Evolutionary conservation across 92 coral and sea anemone species (phyloP).

Genomic region (Chrysogorgia sp.): DNA sequence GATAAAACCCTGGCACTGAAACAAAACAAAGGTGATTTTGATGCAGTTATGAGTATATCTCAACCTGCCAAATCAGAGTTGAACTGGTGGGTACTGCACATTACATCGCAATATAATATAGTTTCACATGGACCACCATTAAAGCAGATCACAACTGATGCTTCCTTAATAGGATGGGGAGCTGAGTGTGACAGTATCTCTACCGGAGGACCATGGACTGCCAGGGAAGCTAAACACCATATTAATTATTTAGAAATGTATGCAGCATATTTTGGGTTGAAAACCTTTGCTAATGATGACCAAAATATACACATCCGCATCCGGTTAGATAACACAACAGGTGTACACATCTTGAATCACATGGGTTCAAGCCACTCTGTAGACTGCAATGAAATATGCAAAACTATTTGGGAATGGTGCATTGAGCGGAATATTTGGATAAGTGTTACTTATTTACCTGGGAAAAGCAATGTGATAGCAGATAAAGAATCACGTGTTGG

Average conservation of each 20-base stretch:
- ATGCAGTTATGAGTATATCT: conserved; percentile 45
- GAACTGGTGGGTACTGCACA: conserved; percentile 17
- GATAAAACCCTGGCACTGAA: conserved; percentile 58
- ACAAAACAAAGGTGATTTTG: conserved; percentile 55
- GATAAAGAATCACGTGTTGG: too few relatives aligned
- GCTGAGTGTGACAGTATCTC: conserved; percentile 38
- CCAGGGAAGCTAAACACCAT: conserved; percentile 25
- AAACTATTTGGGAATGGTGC: conserved; percentile 15
- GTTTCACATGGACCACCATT: background rate
- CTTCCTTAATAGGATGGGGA: conserved; percentile 47
- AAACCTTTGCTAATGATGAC: conserved; percentile 9
- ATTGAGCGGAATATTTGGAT: background rate
- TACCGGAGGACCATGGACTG: conserved; percentile 28
- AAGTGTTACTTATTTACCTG: background rate
- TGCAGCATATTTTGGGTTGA: conserved; percentile 45
- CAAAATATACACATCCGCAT: conserved; percentile 2
- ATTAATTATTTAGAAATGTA: conserved; percentile 62
- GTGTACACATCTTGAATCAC: background rate
- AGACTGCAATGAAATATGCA: background rate
- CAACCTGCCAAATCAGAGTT: conserved; percentile 7
- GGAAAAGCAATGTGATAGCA: too few relatives aligned
- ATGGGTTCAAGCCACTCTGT: conserved; percentile 15
- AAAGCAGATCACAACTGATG: conserved; percentile 16
- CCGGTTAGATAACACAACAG: conserved; percentile 1
- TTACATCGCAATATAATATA: background rate